phyloP scores from a whole-genome alignment of 2,797 vertebrate genomes.

The Synaphobranchus kaupii region DNA sequence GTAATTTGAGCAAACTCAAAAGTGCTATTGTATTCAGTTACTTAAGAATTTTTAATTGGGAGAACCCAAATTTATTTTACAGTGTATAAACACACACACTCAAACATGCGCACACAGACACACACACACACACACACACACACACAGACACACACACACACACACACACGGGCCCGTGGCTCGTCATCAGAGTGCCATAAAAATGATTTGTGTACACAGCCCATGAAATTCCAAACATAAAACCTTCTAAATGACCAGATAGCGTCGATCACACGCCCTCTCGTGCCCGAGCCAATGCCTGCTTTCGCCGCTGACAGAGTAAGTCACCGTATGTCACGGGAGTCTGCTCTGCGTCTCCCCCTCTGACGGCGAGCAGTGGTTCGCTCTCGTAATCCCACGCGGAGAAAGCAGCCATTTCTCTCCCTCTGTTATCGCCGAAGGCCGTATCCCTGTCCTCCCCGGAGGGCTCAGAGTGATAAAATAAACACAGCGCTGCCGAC shows the following conservation, averaged over 20 bases:
- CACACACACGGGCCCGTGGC: neutral
- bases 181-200: neutral
- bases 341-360: neutral
- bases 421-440: neutral
- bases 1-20: too few relatives aligned
- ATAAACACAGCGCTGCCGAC: neutral
- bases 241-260: neutral
- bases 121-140: too few relatives aligned
- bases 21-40: too few relatives aligned
- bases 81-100: neutral
- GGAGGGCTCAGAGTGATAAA: neutral
- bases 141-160: neutral
- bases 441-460: neutral
- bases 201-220: neutral
- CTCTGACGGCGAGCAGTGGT: neutral
- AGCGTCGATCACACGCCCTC: neutral
- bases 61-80: too few relatives aligned
- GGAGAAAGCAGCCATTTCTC: neutral
- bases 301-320: neutral
- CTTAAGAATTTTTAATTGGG: too few relatives aligned
- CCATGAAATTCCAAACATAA: constrained; percentile 1
- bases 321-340: neutral
- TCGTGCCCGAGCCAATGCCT: neutral
- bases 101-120: neutral
- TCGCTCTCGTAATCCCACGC: neutral